Evolutionary conservation across 2,797 vertebrate species (phyloP).

Genomic region (Sebastes miniatus): DNA sequence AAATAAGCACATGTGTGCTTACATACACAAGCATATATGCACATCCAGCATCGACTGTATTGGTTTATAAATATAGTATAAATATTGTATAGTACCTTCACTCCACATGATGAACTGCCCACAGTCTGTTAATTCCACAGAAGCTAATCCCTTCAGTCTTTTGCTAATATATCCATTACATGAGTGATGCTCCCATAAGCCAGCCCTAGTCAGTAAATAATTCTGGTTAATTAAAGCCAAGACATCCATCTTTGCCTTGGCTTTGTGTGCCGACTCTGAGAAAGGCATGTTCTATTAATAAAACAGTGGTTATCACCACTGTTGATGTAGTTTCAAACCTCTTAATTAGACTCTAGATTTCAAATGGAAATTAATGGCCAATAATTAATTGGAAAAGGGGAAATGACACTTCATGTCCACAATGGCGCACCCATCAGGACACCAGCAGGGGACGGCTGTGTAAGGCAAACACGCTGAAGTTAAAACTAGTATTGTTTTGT

Average conservation of each 20-base stretch:
- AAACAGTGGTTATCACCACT: conserved; percentile 73
- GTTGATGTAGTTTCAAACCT: conserved; percentile 73
- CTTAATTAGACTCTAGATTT: conserved; percentile 75
- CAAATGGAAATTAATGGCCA: conserved; percentile 61
- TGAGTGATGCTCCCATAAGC: conserved; percentile 80
- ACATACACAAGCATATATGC: not conserved
- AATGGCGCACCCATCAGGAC: conserved; percentile 8
- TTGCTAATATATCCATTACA: conserved; percentile 84
- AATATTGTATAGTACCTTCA: conserved; percentile 53
- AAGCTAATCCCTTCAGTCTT: conserved; percentile 78
- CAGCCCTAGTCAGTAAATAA: conserved; percentile 81
- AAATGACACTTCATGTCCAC: conserved; percentile 47
- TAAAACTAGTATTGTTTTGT: not conserved
- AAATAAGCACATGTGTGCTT: not conserved
- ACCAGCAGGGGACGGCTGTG: not conserved
- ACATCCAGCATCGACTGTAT: conserved; percentile 1
- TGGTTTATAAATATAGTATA: conserved; percentile 45
- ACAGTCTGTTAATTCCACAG: conserved; percentile 74
- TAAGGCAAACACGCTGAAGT: conserved; percentile 1
- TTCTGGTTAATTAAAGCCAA: conserved; percentile 83
- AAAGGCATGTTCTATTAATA: conserved; percentile 79
- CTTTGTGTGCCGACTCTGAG: conserved; percentile 68
- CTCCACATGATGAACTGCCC: conserved; percentile 68
- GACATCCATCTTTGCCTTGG: conserved; percentile 78
- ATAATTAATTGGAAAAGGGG: conserved; percentile 59